Conservation (phyloP, 2,113 vertebrate genomes). For the Ovibos moschatus region DNA sequence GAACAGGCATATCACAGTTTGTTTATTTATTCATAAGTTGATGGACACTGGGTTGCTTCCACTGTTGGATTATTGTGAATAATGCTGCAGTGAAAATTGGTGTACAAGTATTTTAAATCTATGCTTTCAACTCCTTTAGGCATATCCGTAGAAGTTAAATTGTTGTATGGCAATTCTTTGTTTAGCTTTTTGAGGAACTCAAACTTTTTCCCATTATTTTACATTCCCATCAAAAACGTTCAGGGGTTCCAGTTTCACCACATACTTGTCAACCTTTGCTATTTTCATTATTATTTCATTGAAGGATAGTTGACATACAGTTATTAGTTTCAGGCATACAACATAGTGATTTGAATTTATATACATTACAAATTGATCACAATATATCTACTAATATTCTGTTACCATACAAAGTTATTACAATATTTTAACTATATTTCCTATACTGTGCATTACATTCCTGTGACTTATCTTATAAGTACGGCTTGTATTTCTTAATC, state of each 20-base stretch:
- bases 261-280: background rate
- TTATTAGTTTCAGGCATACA: background rate
- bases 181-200: background rate
- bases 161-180: background rate
- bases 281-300: background rate
- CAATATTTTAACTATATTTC: background rate
- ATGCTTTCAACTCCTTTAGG: background rate
- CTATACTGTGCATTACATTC: background rate
- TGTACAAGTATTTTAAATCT: background rate
- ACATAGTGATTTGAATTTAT: background rate
- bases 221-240: background rate
- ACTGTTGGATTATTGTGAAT: background rate
- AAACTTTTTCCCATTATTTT: background rate
- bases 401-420: background rate
- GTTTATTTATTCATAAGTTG: background rate
- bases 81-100: background rate
- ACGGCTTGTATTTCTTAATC: background rate
- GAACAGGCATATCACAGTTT: background rate
- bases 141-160: background rate
- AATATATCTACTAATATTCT: background rate
- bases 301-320: background rate
- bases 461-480: background rate
- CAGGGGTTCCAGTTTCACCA: background rate
- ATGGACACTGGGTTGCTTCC: background rate
- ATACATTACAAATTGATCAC: background rate